Base-by-base conservation (phyloP, 2,888 invertebrate species). In the Cheilosia pagana region DNA sequence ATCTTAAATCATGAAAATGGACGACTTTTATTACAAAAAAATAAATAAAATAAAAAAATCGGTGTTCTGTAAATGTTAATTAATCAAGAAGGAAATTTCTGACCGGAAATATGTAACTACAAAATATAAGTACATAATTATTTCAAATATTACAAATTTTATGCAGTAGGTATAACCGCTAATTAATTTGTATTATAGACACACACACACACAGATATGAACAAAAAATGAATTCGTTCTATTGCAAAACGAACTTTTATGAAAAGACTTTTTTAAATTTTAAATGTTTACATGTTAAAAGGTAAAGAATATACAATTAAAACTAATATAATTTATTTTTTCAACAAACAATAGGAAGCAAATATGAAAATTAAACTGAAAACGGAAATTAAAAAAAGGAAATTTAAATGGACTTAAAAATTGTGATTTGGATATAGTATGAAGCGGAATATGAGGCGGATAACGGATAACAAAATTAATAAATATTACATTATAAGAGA, bases 341-440 rank as follows among this genome's bases (percentile, higher is more conserved):
- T 86, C 81, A 85, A 81, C 81, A 71, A 45, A 75, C 60, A 62
- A 85, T 71, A 75, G 65, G 55, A 79, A 48, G 50, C 57, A 53
- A 78, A 63, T 67, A 52, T 16, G 48, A 65, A 67, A 74, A 81
- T 79, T 87, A 78, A 81, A 70, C 35, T 74, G 50, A 74, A 71
- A 82, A 53, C 19, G 53, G 45, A 60, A 59, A 81, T 39, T 60
- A 28, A 77, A 77, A 72, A 55, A 41, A 60, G 87, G 88, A 87
- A 87, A 86, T 81, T 87, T 77, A 82, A 82, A 71, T 75, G 85
- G 81, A 75, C 72, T 85, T 87, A 75, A 89, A 90, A 88, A 89
- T 88, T 89, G 89, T 90, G 90, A 90, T 90, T 90, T 88, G 89
- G 89, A 89, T 71, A 85, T 88, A 89, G 89, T 89, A 89, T 87